These are phyloP conservation scores for Crenuchus spilurus DNA, from an alignment of 2,797 vertebrate species.

Conservation along the genomic window DNA sequence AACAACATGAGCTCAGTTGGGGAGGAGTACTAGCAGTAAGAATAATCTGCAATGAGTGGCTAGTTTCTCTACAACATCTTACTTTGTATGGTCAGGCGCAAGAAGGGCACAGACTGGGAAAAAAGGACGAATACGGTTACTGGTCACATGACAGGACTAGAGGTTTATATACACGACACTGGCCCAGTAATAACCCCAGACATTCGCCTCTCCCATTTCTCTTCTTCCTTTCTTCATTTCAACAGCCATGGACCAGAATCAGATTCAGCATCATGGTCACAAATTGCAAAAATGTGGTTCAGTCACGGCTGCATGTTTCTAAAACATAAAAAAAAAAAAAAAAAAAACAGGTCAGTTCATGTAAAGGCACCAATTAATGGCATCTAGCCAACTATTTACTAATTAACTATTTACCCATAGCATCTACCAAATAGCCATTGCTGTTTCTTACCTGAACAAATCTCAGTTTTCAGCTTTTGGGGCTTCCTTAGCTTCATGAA, in stretches of 20 bases:
- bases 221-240: slow-evolving; percentile 41
- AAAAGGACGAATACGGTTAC: slow-evolving; percentile 64
- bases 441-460: slow-evolving; percentile 39
- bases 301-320: slow-evolving; percentile 32
- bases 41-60: slow-evolving; percentile 59
- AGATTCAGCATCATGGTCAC: slow-evolving; percentile 28
- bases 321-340: not conserved
- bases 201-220: slow-evolving; percentile 32
- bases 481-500: slow-evolving; percentile 67
- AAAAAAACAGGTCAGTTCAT: too few relatives aligned
- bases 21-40: slow-evolving; percentile 32
- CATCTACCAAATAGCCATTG: not conserved
- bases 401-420: not conserved
- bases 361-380: not conserved
- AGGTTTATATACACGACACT: slow-evolving; percentile 60
- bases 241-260: slow-evolving; percentile 41
- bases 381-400: not conserved
- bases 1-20: slow-evolving; percentile 3
- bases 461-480: slow-evolving; percentile 60
- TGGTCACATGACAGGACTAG: slow-evolving; percentile 63
- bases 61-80: slow-evolving; percentile 61
- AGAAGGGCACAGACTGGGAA: slow-evolving; percentile 62
- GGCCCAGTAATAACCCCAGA: slow-evolving; percentile 56
- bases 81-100: slow-evolving; percentile 56
- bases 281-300: slow-evolving; percentile 12